Base-by-base conservation (phyloP, 2,113 vertebrate species). In the Chauna torquata region DNA sequence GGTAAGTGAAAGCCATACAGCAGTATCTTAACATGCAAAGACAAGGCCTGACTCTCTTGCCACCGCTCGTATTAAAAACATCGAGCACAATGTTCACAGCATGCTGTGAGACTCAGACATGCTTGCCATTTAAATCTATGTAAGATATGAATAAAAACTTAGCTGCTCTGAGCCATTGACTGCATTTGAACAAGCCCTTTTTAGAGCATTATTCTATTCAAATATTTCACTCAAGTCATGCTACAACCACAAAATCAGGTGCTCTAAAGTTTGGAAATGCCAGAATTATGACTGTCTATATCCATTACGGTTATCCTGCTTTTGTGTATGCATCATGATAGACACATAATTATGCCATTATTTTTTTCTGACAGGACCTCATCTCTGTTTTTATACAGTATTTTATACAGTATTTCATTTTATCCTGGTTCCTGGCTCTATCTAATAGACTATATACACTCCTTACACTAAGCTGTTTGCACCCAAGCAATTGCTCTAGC, bases 31-130 rank as follows among this genome's bases (percentile, higher is more conserved):
- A 57, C 1, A 11, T 3, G 11, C 44, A 59, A 57, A 34, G 54
- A 38, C 16, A 11, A 52, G 45, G 50, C 34, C 16, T 2, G 4
- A 45, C 10, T 34, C 10, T 68, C 36, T 32, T 24, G 24, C 20
- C 32, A 30, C 15, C 19, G 36, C 13, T 34, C 12, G 2, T 4
- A 17, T 12, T 32, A 32, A 50, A 77, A 86, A n/a, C 19, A 34
- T 1, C 0, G 5, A 42, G 18, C 4, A n/a, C 11, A 24, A 79
- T 0, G 0, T 8, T 62, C 54, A 32, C 19, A 52, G 76, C 0
- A 0, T 3, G 4, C 49, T 23, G 42, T 9, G 15, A 32, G 28
- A 32, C 38, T 25, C 54, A 55, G 72, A 64, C 7, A 38, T 1
- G 5, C 16, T n/a, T 47, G 40, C n/a, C 38, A 54, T 4, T 42